Base-by-base conservation (phyloP, 1,140 invertebrate species). In the Cylas formicarius region DNA sequence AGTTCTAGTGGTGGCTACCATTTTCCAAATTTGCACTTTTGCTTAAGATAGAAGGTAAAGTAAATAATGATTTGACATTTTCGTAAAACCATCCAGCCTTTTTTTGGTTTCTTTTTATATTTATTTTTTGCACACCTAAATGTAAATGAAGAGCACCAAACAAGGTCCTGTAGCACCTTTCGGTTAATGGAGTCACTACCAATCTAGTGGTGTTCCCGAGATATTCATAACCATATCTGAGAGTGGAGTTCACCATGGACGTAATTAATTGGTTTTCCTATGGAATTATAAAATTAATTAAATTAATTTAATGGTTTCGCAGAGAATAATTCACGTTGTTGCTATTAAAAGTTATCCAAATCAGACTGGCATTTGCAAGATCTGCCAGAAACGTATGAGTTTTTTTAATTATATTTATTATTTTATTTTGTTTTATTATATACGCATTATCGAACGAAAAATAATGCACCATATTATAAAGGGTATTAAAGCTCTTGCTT, bases 171-270 rank as follows among this genome's bases (percentile, higher is more conserved):
- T 93, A 96, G 66, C 92, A 96, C 35, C 84, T 71, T 72, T 97
- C 92, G 0, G 92, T 97, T 16, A 96, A 68, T 0, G 89, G 87
- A 0, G 90, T 94, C 29, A 92, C 86, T 1, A 95, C 92, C 8
- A 97, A 67, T 19, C 92, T 77, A 0, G 80, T 74, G 0, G 83
- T 86, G 63, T 95, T 95, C 2, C 92, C 92, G 7, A 97, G 75
- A 63, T 97, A 97, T 65, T 97, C 94, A 64, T 97, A 97, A 2
- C 91, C 92, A 67, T 97, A 97, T 52, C 77, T 76, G 35, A 96
- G 69, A 45, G 78, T 77, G 1, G 89, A 88, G 61, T 95, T 96
- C 35, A 96, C 93, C 90, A 97, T 96, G 41, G 83, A 74, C 0
- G 89, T 89, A 11, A 81, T 71, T 55, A 94, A 70, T 45, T 82